Percentiles rank a stretch among this genome's conserved stretches.
Conservation (phyloP, 2,113 vertebrate species). For the Rhinichthys klamathensis region DNA sequence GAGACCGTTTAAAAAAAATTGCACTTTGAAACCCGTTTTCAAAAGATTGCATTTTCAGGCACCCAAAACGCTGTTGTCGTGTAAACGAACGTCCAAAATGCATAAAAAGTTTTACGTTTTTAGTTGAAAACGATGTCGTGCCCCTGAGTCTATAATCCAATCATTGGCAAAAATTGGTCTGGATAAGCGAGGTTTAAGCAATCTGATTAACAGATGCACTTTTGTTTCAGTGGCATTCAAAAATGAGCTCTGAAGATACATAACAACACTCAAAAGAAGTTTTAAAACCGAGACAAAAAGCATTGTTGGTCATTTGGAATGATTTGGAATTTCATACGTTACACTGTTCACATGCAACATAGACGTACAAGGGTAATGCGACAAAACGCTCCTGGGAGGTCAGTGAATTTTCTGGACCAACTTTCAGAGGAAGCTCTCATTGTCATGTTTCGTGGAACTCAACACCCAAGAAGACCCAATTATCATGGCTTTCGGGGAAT, state of each 20-base stretch:
- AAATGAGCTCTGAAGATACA: not conserved
- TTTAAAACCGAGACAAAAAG: not conserved
- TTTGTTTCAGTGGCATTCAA: not conserved
- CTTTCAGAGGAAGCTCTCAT: not conserved
- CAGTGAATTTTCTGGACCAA: not conserved
- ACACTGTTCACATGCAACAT: not conserved
- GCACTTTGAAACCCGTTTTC: no score
- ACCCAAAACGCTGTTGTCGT: no score
- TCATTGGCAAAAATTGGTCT: no score
- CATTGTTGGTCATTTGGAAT: not conserved
- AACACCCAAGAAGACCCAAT: constrained; percentile 4
- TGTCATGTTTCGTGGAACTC: not conserved
- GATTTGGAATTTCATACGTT: not conserved
- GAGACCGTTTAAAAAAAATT: no score
- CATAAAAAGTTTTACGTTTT: no score
- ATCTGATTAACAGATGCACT: not conserved
- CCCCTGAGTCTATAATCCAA: no score
- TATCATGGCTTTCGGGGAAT: not conserved
- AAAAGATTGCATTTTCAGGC: no score
- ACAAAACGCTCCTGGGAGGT: not conserved
- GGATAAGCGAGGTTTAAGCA: no score
- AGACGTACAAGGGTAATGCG: not conserved
- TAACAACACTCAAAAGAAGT: not conserved
- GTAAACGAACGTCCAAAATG: no score
- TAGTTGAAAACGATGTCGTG: no score